Base-by-base conservation (phyloP, 2,888 invertebrate species). In the Sialis lutaria region DNA sequence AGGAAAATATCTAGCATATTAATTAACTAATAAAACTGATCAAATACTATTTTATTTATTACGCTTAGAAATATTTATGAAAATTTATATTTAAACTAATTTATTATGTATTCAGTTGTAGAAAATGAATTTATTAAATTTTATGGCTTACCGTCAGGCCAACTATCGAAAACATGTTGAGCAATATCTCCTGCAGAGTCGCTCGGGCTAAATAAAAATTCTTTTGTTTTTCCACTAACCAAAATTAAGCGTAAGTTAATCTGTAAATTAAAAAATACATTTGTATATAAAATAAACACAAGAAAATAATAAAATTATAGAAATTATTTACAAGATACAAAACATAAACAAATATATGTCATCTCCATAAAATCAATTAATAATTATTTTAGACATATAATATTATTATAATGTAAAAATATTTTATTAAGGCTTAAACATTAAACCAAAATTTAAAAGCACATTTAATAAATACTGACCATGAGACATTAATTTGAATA, bases 171-270 rank as follows among this genome's bases (percentile, higher is more conserved):
- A 63, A 98, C 96, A 75, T 90, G 86, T 73, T 96, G 90, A 59
- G 97, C 95, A 68, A 98, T 96, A 70, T 97, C 96, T 59, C 93
- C 91, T 59, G 97, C 98, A 55, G 96, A 95, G 71, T 93, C 93
- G 61, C 85, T 86, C 52, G 95, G 92, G 67, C 82, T 85, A 75
- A 97, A 98, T 64, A 92, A 79, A 76, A 95, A 98, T 75, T 98
- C 97, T 79, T 93, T 92, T 68, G 96, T 97, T 73, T 95, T 93
- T 60, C 97, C 97, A 69, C 92, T 95, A 66, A 97, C 97, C 69
- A 98, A 81, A 67, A 98, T 97, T 72, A 98, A 79, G 65, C 92
- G 83, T 67, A 98, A 77, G 72, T 96, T 96, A 69, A 97, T 92
- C 96, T 97, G 82, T 7, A 82, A 81, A 22, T 22, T 22, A 22